These are phyloP conservation scores for Lineus longissimus DNA, from an alignment of 1,140 invertebrate species.

Conservation along the genomic window DNA sequence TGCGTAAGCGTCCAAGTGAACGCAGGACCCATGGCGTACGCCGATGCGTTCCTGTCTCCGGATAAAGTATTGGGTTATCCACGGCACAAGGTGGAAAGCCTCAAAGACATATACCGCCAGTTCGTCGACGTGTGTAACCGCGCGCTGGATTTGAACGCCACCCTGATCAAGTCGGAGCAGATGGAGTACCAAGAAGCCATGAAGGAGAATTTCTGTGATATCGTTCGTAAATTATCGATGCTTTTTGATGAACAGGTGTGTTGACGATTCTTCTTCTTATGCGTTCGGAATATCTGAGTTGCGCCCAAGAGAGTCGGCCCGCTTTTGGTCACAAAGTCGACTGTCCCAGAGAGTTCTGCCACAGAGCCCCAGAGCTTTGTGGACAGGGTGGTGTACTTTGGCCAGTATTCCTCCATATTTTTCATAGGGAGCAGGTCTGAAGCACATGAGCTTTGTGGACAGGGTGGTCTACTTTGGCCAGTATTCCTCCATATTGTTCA, in stretches of 20 bases:
- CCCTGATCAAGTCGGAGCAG: conserved; percentile 79
- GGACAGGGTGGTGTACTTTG: too few species aligned
- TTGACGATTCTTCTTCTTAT: too few species aligned
- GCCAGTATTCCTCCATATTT: too few species aligned
- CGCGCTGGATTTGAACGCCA: conserved; percentile 80
- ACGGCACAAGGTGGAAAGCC: conserved; percentile 74
- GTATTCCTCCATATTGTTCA: too few species aligned
- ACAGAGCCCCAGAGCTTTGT: too few species aligned
- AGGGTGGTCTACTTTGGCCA: too few species aligned
- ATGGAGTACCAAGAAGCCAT: conserved; percentile 84
- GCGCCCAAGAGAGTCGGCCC: too few species aligned
- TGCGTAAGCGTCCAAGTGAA: conserved; percentile 87
- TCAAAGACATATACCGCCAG: conserved; percentile 82
- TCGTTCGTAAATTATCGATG: conserved; percentile 67
- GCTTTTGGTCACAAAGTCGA: too few species aligned
- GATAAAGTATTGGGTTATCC: conserved; percentile 59
- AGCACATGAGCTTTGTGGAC: too few species aligned
- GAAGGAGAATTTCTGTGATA: conserved; percentile 78
- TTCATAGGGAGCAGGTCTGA: too few species aligned
- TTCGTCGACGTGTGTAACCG: conserved; percentile 83
- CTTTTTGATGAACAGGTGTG: conserved; percentile 50
- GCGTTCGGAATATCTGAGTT: too few species aligned
- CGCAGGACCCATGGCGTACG: conserved; percentile 90
- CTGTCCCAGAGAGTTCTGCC: too few species aligned
- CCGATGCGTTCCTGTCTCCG: conserved; percentile 72